Conservation (phyloP, 1,140 invertebrate species). For the Aphaenogaster ashmeadi region DNA sequence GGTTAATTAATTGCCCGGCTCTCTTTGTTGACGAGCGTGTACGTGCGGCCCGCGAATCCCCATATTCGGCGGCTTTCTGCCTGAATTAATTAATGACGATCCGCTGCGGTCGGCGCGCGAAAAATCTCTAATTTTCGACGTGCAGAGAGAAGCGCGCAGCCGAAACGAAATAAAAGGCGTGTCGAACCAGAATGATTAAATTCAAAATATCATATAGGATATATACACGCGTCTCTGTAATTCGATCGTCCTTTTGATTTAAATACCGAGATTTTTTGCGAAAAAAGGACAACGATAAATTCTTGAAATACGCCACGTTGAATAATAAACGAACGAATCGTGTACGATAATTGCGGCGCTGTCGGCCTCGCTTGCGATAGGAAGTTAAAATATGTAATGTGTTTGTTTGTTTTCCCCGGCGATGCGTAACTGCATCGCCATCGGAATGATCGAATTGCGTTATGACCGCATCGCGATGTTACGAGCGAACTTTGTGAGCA, state of each 20-base stretch:
- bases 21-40: slow-evolving; percentile 73
- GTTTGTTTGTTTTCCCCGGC: slow-evolving; percentile 23
- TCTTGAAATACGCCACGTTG: neutral
- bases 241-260: neutral
- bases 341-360: slow-evolving; percentile 9
- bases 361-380: neutral
- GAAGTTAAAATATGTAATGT: slow-evolving; percentile 38
- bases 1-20: slow-evolving; percentile 74
- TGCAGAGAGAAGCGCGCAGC: neutral
- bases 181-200: slow-evolving; percentile 34
- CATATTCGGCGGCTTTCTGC: slow-evolving; percentile 63
- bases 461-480: slow-evolving; percentile 20
- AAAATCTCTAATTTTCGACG: slow-evolving; percentile 65
- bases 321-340: slow-evolving; percentile 12
- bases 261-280: slow-evolving; percentile 6
- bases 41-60: slow-evolving; percentile 56
- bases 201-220: slow-evolving; percentile 8
- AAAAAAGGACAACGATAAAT: neutral
- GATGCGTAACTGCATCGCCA: neutral
- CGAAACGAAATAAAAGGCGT: slow-evolving; percentile 9
- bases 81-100: slow-evolving; percentile 74
- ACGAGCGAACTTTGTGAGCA: slow-evolving; percentile 14
- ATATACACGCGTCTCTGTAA: neutral
- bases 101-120: slow-evolving; percentile 24
- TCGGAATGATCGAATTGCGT: slow-evolving; percentile 23